These are phyloP conservation scores for Melanophora roralis DNA, from an alignment of 2,888 invertebrate genomes.

Conservation along the genomic window DNA sequence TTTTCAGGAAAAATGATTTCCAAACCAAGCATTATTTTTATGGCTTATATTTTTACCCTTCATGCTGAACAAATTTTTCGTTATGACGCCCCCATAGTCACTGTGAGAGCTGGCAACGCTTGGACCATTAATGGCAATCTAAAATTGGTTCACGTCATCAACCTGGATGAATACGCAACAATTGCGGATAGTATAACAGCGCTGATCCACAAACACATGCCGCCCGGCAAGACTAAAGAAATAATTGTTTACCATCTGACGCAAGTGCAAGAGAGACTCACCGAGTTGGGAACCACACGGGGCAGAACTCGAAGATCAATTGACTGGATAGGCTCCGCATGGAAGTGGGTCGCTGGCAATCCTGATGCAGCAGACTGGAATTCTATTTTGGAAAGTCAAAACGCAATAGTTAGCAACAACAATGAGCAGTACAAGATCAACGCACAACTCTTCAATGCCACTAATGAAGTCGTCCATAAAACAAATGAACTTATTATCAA, in stretches of 20 bases:
- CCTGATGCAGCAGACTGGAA: no score
- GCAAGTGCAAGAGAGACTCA: constrained; percentile 10
- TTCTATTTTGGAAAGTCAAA: no score
- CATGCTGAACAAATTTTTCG: background rate
- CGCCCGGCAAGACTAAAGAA: background rate
- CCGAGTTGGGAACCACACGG: background rate
- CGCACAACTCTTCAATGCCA: background rate
- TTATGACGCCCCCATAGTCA: constrained; percentile 1
- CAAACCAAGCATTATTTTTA: no score
- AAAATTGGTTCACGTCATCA: constrained; percentile 9
- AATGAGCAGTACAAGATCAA: no score
- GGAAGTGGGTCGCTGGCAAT: no score
- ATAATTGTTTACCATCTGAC: background rate
- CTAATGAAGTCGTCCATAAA: background rate
- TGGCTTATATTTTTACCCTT: no score
- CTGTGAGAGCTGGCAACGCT: background rate
- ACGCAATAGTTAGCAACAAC: no score
- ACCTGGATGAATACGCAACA: background rate
- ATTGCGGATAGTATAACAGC: background rate
- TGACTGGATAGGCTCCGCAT: no score
- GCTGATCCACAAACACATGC: constrained; percentile 38
- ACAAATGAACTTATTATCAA: background rate
- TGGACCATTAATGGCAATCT: background rate
- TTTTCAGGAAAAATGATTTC: no score
- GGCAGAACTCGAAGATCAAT: background rate